phyloP scores from a whole-genome alignment of 2,888 invertebrate species.

The Patella depressa region DNA sequence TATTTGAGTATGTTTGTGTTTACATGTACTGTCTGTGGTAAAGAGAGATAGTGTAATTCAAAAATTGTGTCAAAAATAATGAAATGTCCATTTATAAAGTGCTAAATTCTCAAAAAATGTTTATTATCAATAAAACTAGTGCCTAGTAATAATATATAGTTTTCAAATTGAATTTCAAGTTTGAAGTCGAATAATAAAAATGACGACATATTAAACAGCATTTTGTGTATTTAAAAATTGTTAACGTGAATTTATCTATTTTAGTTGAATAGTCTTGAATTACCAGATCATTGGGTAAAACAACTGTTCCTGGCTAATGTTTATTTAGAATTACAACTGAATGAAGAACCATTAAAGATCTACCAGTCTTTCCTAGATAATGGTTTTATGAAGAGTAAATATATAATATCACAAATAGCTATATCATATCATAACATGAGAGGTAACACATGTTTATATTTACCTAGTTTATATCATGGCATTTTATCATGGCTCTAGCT shows the following conservation, averaged over 20 bases:
- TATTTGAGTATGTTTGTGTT: too few species aligned
- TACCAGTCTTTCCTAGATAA: slow-evolving; percentile 82
- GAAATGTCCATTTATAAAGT: too few species aligned
- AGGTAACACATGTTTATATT: slow-evolving; percentile 71
- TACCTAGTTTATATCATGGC: background rate
- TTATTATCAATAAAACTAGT: too few species aligned
- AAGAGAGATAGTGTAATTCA: too few species aligned
- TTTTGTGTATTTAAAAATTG: background rate
- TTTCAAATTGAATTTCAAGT: background rate
- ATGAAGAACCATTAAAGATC: slow-evolving; percentile 89
- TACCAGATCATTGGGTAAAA: slow-evolving; percentile 94
- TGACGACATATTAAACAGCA: too few species aligned
- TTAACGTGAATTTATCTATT: slow-evolving; percentile 35
- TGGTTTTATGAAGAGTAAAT: slow-evolving; percentile 90
- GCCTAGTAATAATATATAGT: too few species aligned
- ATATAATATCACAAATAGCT: slow-evolving; percentile 92
- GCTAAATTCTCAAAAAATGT: too few species aligned
- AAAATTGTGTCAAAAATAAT: too few species aligned
- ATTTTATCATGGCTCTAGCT: background rate
- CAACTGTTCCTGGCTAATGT: slow-evolving; percentile 92
- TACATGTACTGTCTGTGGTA: too few species aligned
- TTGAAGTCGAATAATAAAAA: too few species aligned
- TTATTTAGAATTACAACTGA: slow-evolving; percentile 89
- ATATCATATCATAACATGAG: slow-evolving; percentile 92
- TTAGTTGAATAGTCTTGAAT: slow-evolving; percentile 71